These are phyloP conservation scores for Drosophila eohydei DNA, from an alignment of 2,888 invertebrate genomes.

Conservation along the genomic window DNA sequence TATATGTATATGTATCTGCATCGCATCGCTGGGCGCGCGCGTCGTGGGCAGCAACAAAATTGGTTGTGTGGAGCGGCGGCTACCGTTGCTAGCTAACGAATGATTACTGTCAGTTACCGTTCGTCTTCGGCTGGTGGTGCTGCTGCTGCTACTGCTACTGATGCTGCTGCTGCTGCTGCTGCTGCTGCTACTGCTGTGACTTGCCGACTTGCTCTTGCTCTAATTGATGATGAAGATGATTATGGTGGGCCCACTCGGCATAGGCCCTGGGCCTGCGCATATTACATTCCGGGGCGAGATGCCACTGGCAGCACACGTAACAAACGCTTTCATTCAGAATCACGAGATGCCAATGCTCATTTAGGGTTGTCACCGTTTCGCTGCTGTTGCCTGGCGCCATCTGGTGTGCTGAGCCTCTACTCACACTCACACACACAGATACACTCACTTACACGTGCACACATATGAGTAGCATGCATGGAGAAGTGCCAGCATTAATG, in stretches of 20 bases:
- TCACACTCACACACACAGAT: neutral
- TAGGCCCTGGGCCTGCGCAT: conserved; percentile 47
- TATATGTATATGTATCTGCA: conserved; percentile 36
- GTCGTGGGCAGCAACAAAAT: conserved; percentile 21
- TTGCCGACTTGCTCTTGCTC: conserved; percentile 31
- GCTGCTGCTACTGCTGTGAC: neutral
- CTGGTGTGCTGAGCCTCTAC: conserved; percentile 19
- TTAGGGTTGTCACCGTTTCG: conserved; percentile 53
- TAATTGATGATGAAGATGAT: conserved; percentile 41
- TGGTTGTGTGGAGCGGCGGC: conserved; percentile 56
- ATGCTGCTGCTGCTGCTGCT: conserved; percentile 1
- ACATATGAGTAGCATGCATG: neutral
- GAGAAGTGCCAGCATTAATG: conserved; percentile 50
- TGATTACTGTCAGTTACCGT: conserved; percentile 62
- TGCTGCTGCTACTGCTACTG: conserved; percentile 10
- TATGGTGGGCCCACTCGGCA: conserved; percentile 24
- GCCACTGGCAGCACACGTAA: conserved; percentile 19
- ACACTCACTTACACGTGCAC: neutral
- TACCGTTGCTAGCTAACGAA: conserved; percentile 74
- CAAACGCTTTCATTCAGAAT: conserved; percentile 57
- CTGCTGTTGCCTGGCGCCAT: conserved; percentile 24
- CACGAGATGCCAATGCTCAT: conserved; percentile 61
- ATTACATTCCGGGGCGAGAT: conserved; percentile 12
- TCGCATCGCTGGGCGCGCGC: conserved; percentile 37
- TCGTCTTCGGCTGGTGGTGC: conserved; percentile 21